Percentiles rank a stretch among this genome's conserved stretches.
Evolutionary conservation across 1,140 invertebrate genomes (phyloP).

Genomic region (Hydropsyche tenuis): DNA sequence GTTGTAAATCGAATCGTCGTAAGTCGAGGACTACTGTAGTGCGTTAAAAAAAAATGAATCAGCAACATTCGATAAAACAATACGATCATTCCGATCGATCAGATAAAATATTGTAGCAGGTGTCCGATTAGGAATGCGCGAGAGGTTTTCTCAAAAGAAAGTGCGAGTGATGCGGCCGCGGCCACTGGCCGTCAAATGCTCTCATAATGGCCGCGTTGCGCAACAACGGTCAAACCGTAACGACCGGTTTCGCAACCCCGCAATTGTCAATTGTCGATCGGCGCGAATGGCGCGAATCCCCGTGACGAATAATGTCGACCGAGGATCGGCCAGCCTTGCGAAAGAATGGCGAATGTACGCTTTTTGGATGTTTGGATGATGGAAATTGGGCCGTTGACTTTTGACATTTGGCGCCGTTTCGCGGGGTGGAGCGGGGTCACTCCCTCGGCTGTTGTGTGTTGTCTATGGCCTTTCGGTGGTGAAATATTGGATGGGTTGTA

Average conservation of each 20-base stretch:
- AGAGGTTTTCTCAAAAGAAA: conserved; percentile 32
- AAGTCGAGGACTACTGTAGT: too few species aligned
- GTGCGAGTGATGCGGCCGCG: conserved; percentile 24
- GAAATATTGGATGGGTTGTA: too few species aligned
- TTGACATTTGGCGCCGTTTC: too few species aligned
- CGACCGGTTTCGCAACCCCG: conserved; percentile 20
- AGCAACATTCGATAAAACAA: too few species aligned
- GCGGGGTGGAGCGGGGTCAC: too few species aligned
- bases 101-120: neutral
- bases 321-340: neutral
- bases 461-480: too few species aligned
- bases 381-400: too few species aligned
- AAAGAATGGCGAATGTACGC: too few species aligned
- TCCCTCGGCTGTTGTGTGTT: too few species aligned
- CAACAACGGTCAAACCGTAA: conserved; percentile 6
- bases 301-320: neutral
- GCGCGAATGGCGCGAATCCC: neutral
- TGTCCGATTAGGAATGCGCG: conserved; percentile 7
- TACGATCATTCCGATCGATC: too few species aligned
- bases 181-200: conserved; percentile 37
- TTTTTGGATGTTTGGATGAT: too few species aligned
- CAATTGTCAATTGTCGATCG: conserved; percentile 22
- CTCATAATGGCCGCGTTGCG: conserved; percentile 30
- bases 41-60: neutral
- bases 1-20: too few species aligned